phyloP scores from a whole-genome alignment of 1,140 invertebrate genomes.

The Cyrtorhinus lividipennis region DNA sequence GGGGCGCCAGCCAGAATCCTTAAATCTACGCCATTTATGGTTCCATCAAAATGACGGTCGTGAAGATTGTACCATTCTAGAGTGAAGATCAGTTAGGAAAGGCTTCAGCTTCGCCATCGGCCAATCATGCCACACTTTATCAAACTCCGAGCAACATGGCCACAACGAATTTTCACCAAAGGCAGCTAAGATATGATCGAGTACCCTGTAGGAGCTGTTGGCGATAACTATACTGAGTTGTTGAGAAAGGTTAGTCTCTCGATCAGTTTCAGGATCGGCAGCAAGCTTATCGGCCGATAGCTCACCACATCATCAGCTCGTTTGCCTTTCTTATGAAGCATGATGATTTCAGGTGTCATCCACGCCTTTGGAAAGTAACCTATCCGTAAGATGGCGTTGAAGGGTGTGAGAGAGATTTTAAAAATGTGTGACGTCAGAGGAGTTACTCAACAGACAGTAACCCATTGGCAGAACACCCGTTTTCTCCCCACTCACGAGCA shows the following conservation, averaged over 20 bases:
- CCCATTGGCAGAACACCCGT: too few species aligned
- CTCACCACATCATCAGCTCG: not conserved
- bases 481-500: too few species aligned
- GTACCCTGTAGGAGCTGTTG: not conserved
- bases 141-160: not conserved
- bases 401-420: too few species aligned
- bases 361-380: not conserved
- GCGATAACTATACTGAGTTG: not conserved
- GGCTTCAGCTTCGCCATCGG: not conserved
- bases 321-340: not conserved
- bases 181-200: not conserved
- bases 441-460: too few species aligned
- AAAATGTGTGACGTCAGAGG: too few species aligned
- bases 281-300: not conserved
- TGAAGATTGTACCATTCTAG: not conserved
- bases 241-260: not conserved
- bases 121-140: not conserved
- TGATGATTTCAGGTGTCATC: not conserved
- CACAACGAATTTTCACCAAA: not conserved
- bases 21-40: not conserved
- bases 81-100: not conserved
- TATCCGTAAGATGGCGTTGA: not conserved
- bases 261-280: not conserved
- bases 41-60: not conserved
- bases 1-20: not conserved